Conservation (phyloP, 1,140 invertebrate genomes). For the Hormaphis cornu region DNA sequence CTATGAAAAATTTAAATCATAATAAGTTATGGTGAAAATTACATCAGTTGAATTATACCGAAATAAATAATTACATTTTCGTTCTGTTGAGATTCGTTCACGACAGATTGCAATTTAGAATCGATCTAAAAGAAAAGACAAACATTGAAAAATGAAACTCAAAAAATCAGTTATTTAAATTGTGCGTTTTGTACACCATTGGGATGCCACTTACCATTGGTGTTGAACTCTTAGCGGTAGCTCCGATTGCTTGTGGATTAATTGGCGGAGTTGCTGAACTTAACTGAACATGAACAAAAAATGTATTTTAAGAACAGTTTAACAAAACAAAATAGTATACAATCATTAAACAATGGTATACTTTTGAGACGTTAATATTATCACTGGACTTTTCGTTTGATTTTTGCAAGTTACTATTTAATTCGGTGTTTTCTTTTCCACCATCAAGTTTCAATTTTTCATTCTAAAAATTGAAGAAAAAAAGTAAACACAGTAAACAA, state of each 20-base stretch:
- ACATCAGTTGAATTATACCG: neutral
- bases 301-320: neutral
- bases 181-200: neutral
- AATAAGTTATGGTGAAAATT: neutral
- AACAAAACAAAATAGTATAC: neutral
- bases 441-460: neutral
- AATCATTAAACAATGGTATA: neutral
- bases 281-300: neutral
- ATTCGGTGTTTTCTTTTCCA: neutral
- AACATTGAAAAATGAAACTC: neutral
- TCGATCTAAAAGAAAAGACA: neutral
- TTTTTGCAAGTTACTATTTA: neutral
- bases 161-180: neutral
- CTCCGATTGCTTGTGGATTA: slow-evolving; percentile 35
- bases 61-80: neutral
- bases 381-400: neutral
- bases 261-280: slow-evolving; percentile 35
- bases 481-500: neutral
- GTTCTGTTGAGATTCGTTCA: neutral
- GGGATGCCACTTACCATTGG: neutral
- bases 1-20: neutral
- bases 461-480: neutral
- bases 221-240: slow-evolving; percentile 17
- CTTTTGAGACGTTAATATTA: neutral
- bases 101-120: neutral